phyloP scores from a whole-genome alignment of 2,888 invertebrate genomes.

The Operophtera brumata region DNA sequence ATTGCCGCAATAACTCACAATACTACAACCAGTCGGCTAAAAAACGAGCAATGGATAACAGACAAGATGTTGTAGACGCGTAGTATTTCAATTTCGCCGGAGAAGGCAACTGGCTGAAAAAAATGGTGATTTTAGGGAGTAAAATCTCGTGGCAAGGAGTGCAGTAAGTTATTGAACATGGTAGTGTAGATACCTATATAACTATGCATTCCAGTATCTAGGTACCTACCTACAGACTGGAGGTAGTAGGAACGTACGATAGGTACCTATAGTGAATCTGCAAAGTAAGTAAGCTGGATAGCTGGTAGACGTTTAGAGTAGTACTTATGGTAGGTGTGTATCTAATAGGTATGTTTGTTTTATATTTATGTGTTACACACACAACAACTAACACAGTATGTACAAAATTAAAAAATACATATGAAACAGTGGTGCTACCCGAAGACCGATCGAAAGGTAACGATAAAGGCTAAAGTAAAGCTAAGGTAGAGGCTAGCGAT shows the following conservation, averaged over 20 bases:
- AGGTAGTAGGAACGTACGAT: neutral
- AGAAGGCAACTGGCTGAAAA: slow-evolving; percentile 54
- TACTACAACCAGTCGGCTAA: neutral
- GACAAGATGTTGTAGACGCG: slow-evolving; percentile 27
- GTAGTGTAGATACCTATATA: neutral
- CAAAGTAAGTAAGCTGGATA: neutral
- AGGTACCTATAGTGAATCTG: neutral
- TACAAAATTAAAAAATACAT: too few species aligned
- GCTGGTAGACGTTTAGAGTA: too few species aligned
- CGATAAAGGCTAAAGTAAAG: too few species aligned
- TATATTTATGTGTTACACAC: too few species aligned
- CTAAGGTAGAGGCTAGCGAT: too few species aligned
- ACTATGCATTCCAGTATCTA: neutral
- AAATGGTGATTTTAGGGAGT: slow-evolving; percentile 67
- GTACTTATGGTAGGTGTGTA: too few species aligned
- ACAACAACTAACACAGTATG: too few species aligned
- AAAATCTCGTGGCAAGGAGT: slow-evolving; percentile 58
- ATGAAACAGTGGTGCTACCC: too few species aligned
- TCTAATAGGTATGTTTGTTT: too few species aligned
- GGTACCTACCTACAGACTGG: neutral
- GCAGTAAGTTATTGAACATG: slow-evolving; percentile 59
- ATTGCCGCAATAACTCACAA: slow-evolving; percentile 38
- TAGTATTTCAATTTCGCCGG: slow-evolving; percentile 49
- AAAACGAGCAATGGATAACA: slow-evolving; percentile 41
- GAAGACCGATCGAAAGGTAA: too few species aligned